Conservation (phyloP, 1,140 invertebrate genomes). For the Solenopsis invicta region DNA sequence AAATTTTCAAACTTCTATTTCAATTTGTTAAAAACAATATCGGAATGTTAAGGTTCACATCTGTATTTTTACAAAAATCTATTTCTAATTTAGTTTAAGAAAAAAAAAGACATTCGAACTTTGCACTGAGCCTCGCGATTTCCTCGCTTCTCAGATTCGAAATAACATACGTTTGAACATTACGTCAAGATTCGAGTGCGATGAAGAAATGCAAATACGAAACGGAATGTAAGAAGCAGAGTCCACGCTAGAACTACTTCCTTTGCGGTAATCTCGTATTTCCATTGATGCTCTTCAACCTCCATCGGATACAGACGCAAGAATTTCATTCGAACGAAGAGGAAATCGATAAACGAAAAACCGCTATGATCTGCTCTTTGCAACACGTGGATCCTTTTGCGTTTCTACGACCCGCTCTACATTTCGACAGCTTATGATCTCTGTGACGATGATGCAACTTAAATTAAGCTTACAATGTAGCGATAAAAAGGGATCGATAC, state of each 20-base stretch:
- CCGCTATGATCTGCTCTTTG: slow-evolving; percentile 55
- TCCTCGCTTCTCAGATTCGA: background rate
- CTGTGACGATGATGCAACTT: slow-evolving; percentile 66
- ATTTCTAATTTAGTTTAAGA: background rate
- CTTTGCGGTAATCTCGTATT: slow-evolving; percentile 28
- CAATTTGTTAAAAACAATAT: background rate
- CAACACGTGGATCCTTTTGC: slow-evolving; percentile 77
- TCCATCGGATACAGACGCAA: slow-evolving; percentile 7
- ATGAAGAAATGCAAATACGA: slow-evolving; percentile 35
- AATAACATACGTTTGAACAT: background rate
- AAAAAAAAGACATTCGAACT: background rate
- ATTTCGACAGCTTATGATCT: slow-evolving; percentile 73
- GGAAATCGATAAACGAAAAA: slow-evolving; percentile 11
- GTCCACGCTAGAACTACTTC: slow-evolving; percentile 24
- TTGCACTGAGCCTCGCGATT: background rate
- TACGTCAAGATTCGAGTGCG: slow-evolving; percentile 17
- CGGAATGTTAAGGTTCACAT: background rate
- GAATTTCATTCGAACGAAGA: slow-evolving; percentile 21
- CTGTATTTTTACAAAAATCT: background rate
- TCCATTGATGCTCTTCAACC: slow-evolving; percentile 14
- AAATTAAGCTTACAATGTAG: slow-evolving; percentile 65
- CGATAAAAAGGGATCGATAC: slow-evolving; percentile 51
- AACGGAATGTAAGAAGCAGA: slow-evolving; percentile 49
- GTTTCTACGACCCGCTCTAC: slow-evolving; percentile 72
- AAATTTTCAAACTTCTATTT: background rate